These are phyloP conservation scores for Nannospalax galili DNA, from an alignment of 2,113 vertebrate species.

Conservation along the genomic window DNA sequence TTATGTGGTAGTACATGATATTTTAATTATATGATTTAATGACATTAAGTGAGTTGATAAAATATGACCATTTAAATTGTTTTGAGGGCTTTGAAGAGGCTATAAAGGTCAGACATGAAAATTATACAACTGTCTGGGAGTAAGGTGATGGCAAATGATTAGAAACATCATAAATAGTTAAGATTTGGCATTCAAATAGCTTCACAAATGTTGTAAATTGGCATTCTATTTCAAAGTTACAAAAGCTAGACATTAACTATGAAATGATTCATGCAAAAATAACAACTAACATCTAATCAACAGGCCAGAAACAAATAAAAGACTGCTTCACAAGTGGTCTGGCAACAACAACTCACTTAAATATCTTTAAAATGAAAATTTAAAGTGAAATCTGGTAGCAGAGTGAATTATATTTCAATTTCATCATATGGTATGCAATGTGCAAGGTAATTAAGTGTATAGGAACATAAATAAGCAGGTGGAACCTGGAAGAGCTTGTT, in stretches of 20 bases:
- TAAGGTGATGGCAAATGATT: neutral
- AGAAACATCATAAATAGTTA: slow-evolving; percentile 10
- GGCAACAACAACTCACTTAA: neutral
- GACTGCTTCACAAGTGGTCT: too few relatives aligned
- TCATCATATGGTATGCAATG: neutral
- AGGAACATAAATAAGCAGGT: neutral
- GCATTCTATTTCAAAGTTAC: slow-evolving; percentile 20
- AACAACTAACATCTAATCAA: neutral
- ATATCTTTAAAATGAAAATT: slow-evolving; percentile 3
- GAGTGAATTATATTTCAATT: neutral
- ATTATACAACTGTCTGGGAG: neutral
- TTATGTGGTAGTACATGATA: neutral
- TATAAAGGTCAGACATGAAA: neutral
- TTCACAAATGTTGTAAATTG: slow-evolving; percentile 18
- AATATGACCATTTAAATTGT: slow-evolving; percentile 11
- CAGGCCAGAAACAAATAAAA: neutral
- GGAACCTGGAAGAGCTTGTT: neutral
- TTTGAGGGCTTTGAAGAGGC: slow-evolving; percentile 22
- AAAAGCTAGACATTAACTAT: slow-evolving; percentile 2
- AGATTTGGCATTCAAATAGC: neutral
- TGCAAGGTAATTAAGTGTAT: neutral
- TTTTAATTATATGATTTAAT: neutral
- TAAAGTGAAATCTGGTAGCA: neutral
- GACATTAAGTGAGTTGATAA: slow-evolving; percentile 8
- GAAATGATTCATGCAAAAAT: neutral